Conservation (phyloP, 2,888 invertebrate species). For the Dromius quadrimaculatus region DNA sequence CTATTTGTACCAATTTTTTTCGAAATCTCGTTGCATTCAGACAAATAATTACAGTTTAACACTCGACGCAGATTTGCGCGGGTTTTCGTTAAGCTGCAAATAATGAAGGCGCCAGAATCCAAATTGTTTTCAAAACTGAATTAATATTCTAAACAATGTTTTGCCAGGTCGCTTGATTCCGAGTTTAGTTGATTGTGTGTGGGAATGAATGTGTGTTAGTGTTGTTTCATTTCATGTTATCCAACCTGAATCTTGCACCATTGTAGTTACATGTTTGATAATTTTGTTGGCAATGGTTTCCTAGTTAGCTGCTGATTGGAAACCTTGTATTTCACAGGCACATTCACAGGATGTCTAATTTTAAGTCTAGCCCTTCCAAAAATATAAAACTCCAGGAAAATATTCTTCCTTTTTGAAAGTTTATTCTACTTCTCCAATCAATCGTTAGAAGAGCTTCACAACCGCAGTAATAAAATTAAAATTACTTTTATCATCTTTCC, state of each 20-base stretch:
- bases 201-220: conserved; percentile 10
- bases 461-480: conserved; percentile 61
- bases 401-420: conserved; percentile 39
- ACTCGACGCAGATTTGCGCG: conserved; percentile 30
- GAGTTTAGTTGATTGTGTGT: conserved; percentile 22
- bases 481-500: conserved; percentile 63
- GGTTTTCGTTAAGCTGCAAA: conserved; percentile 44
- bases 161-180: conserved; percentile 43
- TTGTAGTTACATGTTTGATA: conserved; percentile 36
- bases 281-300: conserved; percentile 24
- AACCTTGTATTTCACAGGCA: neutral
- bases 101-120: conserved; percentile 48
- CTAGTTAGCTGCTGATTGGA: conserved; percentile 6
- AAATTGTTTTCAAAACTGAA: conserved; percentile 48
- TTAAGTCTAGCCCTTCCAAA: no score
- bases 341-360: neutral
- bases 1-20: conserved; percentile 17
- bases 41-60: conserved; percentile 41
- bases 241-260: conserved; percentile 30
- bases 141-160: conserved; percentile 50
- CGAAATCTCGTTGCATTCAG: conserved; percentile 23
- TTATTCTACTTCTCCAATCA: conserved; percentile 42
- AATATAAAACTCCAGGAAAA: no score
- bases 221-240: conserved; percentile 42
- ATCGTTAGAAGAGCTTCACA: conserved; percentile 54